phyloP scores from a whole-genome alignment of 2,797 vertebrate genomes.

The Cyprinodon diabolis region DNA sequence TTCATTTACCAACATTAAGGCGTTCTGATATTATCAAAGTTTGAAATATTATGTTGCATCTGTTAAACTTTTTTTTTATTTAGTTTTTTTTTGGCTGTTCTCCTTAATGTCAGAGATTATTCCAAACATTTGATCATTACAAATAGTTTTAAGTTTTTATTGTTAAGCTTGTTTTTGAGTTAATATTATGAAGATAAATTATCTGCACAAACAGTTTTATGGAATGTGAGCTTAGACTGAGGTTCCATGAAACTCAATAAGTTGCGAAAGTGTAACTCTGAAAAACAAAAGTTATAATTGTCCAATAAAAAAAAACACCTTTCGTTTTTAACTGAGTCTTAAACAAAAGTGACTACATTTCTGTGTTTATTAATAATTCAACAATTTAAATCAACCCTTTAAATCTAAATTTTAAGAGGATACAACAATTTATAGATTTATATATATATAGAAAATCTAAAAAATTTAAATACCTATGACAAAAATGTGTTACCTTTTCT shows the following conservation, averaged over 20 bases:
- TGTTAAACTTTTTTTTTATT: conserved; percentile 77
- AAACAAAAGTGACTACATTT: background rate
- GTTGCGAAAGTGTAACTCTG: background rate
- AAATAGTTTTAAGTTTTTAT: conserved; percentile 60
- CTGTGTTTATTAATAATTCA: background rate
- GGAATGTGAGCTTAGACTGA: background rate
- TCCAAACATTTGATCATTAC: conserved; percentile 62
- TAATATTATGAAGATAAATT: background rate
- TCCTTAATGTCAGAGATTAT: conserved; percentile 73
- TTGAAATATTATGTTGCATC: conserved; percentile 76
- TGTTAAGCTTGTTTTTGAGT: conserved; percentile 38
- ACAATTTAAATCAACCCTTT: background rate
- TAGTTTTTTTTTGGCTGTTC: conserved; percentile 76
- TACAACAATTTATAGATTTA: background rate
- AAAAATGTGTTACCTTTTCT: conserved; percentile 12
- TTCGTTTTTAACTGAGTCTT: background rate
- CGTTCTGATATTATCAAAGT: conserved; percentile 78
- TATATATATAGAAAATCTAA: background rate
- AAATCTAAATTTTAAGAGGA: background rate
- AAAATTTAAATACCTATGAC: background rate
- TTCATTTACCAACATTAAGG: conserved; percentile 78
- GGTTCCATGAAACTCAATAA: background rate
- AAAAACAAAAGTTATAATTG: background rate
- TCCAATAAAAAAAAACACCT: background rate
- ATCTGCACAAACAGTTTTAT: background rate